phyloP scores from a whole-genome alignment of 1,140 invertebrate species.

The Ruditapes philippinarum region DNA sequence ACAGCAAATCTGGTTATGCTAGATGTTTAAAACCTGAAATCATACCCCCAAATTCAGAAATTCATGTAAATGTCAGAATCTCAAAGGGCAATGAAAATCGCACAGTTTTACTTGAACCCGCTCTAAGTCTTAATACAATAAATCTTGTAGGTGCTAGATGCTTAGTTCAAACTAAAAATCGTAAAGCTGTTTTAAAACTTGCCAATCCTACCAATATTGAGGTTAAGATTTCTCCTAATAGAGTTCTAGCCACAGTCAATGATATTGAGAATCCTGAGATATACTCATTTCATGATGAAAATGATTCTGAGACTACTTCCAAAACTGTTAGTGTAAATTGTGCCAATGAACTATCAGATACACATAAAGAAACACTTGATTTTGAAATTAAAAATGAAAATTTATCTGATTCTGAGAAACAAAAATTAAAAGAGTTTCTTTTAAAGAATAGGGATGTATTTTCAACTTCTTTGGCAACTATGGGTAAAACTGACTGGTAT shows the following conservation, averaged over 20 bases:
- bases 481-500: constrained; percentile 57
- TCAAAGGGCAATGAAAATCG: constrained; percentile 32
- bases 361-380: background rate
- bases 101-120: constrained; percentile 61
- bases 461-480: constrained; percentile 44
- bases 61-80: constrained; percentile 28
- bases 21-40: background rate
- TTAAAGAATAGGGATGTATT: constrained; percentile 63
- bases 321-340: too few relatives aligned
- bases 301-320: too few relatives aligned
- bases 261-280: too few relatives aligned
- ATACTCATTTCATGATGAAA: too few relatives aligned
- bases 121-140: constrained; percentile 9
- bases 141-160: constrained; percentile 50
- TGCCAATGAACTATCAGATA: too few relatives aligned
- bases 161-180: constrained; percentile 42
- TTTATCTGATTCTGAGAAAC: constrained; percentile 48
- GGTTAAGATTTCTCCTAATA: too few relatives aligned
- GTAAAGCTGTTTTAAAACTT: background rate
- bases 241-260: too few relatives aligned
- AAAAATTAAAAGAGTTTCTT: too few relatives aligned
- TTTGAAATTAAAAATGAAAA: constrained; percentile 54
- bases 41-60: constrained; percentile 48
- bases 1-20: constrained; percentile 53
- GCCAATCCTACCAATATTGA: too few relatives aligned